Evolutionary conservation across 1,140 invertebrate genomes (phyloP), one percentile per base, ranked within the genome.

Genomic region (Procambarus clarkii): DNA sequence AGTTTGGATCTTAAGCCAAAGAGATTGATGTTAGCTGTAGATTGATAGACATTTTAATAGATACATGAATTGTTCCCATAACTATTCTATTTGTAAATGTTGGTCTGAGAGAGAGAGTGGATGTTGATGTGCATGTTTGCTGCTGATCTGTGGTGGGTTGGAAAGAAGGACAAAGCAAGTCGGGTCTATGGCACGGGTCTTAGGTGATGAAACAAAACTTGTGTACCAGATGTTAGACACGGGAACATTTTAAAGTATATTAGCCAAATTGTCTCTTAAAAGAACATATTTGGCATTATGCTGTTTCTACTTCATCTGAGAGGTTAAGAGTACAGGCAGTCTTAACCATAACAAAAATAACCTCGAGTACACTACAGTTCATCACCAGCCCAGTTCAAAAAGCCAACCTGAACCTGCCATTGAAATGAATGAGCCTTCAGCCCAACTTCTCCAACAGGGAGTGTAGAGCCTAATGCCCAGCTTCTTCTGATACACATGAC

Each of bases 11-110:
- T 91, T 91, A 91, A 91, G 84, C 90, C 90, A 91, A 91, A 91
- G 90, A 91, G 90, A 91, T 91, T 91, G 90, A 91, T 91, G 90
- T 91, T 91, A 91, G 90, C 84, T 91, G 90, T 91, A 91, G 90
- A 87, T 91, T 86, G 90, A 86, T 86, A 91, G 85, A 91, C 90
- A 86, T 91, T 86, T 91, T 86, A 91, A 86, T 91, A 91, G 90
- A 87, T 91, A 91, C 64, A 91, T 87, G 79, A 91, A 86, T 91
- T 91, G 90, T 91, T 91, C 90, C 90, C 90, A 91, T 87, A 91
- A 91, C 83, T 91, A 91, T 91, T 91, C 84, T 91, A 87, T 91
- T 86, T 87, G 85, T 91, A 91, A 91, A 91, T 91, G 89, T 91
- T 91, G 82, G 89, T 89, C 87, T 89, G 83, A 91, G 83, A 85